Evolutionary conservation across 1,140 invertebrate genomes (phyloP).

Genomic region (Calliphora vicina): DNA sequence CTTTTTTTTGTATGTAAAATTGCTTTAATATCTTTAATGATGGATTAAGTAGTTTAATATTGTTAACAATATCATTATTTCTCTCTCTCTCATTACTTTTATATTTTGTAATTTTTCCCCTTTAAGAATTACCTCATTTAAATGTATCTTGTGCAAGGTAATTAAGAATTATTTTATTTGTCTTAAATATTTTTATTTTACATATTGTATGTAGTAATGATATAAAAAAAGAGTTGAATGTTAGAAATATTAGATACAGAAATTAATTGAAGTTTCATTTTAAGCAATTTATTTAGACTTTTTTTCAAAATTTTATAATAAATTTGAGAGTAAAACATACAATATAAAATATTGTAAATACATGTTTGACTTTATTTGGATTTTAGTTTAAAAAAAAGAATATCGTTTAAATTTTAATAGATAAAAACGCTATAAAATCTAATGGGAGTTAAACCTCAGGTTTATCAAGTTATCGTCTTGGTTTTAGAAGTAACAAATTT

Average conservation of each 20-base stretch:
- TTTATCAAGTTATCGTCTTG: too few relatives aligned
- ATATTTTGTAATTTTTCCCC: neutral
- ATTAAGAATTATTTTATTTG: neutral
- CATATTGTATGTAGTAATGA: neutral
- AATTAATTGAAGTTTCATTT: neutral
- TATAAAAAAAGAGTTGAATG: neutral
- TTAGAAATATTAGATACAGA: neutral
- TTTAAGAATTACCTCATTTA: neutral
- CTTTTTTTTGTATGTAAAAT: neutral
- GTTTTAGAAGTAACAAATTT: too few relatives aligned
- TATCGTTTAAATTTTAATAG: too few relatives aligned
- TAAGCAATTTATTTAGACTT: neutral
- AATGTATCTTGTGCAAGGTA: neutral
- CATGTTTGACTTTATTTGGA: neutral
- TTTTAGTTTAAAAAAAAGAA: too few relatives aligned
- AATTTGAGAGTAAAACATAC: constrained; percentile 17
- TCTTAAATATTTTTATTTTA: neutral
- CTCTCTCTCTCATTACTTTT: neutral
- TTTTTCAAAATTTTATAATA: constrained; percentile 30
- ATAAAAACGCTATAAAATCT: too few relatives aligned
- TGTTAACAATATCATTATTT: neutral
- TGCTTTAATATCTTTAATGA: neutral
- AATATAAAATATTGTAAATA: neutral
- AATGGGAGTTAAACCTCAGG: too few relatives aligned
- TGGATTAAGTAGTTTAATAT: neutral